These are phyloP conservation scores for Rhamnusium bicolor DNA, from an alignment of 2,888 invertebrate genomes.

Conservation along the genomic window DNA sequence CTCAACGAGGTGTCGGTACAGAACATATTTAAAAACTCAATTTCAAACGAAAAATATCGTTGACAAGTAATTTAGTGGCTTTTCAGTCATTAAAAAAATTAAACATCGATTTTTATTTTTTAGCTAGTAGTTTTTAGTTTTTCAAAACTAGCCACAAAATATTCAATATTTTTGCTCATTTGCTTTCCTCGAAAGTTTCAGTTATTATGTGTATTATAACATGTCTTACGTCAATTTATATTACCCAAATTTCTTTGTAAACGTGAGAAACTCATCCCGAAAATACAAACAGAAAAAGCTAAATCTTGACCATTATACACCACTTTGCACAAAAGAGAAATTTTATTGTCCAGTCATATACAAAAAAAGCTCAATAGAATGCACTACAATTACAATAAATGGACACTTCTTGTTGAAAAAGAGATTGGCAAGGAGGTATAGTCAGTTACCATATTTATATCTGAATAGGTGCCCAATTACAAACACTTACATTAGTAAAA, in stretches of 20 bases:
- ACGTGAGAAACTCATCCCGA: slow-evolving; percentile 15
- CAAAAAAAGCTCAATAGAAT: slow-evolving; percentile 1
- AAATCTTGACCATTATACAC: slow-evolving; percentile 18
- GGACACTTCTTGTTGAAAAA: slow-evolving; percentile 5
- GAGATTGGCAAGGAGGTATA: not conserved
- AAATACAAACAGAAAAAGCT: not conserved
- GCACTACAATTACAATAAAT: not conserved
- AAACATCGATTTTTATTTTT: too few relatives aligned
- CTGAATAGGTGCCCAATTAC: slow-evolving; percentile 11
- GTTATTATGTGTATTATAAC: too few relatives aligned
- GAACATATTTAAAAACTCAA: too few relatives aligned
- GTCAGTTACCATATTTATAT: not conserved
- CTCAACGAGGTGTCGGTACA: too few relatives aligned
- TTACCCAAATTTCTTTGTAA: slow-evolving; percentile 8
- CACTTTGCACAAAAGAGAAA: slow-evolving; percentile 2
- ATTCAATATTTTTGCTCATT: not conserved
- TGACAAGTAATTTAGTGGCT: too few relatives aligned
- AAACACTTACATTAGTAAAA: slow-evolving; percentile 7
- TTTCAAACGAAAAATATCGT: too few relatives aligned
- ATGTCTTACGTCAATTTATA: too few relatives aligned
- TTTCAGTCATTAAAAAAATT: too few relatives aligned
- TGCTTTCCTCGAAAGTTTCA: too few relatives aligned
- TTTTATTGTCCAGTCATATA: slow-evolving; percentile 7
- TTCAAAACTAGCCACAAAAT: too few relatives aligned
- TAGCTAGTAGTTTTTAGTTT: too few relatives aligned